Evolutionary conservation across 2,113 vertebrate species (phyloP), one percentile per base, ranked within the genome.

Genomic region (Plecotus auritus): DNA sequence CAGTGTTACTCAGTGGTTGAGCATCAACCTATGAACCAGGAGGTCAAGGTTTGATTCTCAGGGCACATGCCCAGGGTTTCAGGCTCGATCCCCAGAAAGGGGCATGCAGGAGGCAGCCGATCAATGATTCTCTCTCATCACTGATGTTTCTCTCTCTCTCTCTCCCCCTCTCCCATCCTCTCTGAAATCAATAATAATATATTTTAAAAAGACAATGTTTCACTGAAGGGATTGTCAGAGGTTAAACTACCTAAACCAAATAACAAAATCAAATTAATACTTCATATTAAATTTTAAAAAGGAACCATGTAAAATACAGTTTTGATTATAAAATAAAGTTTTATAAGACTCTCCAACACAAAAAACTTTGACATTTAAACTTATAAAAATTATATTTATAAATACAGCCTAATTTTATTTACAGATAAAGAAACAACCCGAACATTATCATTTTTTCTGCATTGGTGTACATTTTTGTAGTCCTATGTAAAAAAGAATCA

Each of bases 301-400:
- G 23, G 0, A 83, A 86, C 3, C 72, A n/a, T 51, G 86, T 56
- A 70, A 95, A 78, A 86, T 85, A 88, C 56, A 13, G 72, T 13
- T 92, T 92, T 77, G 42, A 73, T 92, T 77, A 61, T 88, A 94
- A 93, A 94, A 93, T 47, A 72, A 77, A 87, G 14, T 92, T 96
- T 32, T 76, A n/a, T 35, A 80, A 88, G 76, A 59, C 5, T 40
- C 18, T 84, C 3, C 10, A 92, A 72, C 74, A 5, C 9, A 56
- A 30, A 67, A 76, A 67, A 0, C 11, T 42, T 78, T 85, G 32
- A 76, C 20, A 51, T 51, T 59, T 81, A 84, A 83, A 69, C 8
- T 26, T 69, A 70, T 82, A 73, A 66, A 87, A 93, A 92, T n/a
- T 92, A n/a, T 14, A 88, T 35, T 54, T 69, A 40, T 51, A 84